Evolutionary conservation across 2,113 vertebrate genomes (phyloP), one percentile per base, ranked within the genome.

Genomic region (Silurus meridionalis): DNA sequence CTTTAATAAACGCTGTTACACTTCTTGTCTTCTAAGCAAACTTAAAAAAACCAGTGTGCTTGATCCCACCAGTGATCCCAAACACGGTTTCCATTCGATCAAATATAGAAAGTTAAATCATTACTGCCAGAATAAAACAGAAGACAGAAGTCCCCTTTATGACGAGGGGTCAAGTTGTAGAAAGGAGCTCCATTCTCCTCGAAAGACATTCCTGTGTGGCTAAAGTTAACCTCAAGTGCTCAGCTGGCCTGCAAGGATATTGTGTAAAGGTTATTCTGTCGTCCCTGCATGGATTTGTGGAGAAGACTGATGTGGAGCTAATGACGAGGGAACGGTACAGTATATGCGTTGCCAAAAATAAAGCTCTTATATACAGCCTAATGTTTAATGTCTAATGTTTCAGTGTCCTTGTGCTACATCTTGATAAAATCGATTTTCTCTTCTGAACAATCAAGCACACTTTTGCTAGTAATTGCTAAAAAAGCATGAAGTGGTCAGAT

Each of bases 201-300:
- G 13, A 52, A 55, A 67, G 72, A 63, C 19, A 71, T 79, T 74
- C 53, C 64, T 28, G 25, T 15, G 77, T 63, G 58, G 66, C 75
- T 63, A 75, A 72, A 82, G 78, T 80, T 85, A 89, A 60, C 50
- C 64, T 64, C 25, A 48, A 84, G 85, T 53, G 14, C 48, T 81
- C 60, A 67, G 82, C n/a, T 84, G 64, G 69, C 69, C 83, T 77
- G 13, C 9, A 25, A 60, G 50, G 48, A 80, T 48, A 60, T 82
- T 78, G 21, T 75, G 21, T 69, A 84, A 84, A 84, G 85, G 69
- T 85, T 75, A 83, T 37, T 55, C 84, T 83, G 61, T 48, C 48
- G 19, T 25, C 85, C 28, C 58, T 82, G n/a, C 77, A 46, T 82
- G 55, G 60, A 60, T 37, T 66, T n/a, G 19, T 81, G 23, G 71